A percentile compares a stretch with the other conserved stretches of the same genome.
phyloP scores from a whole-genome alignment of 2,888 invertebrate species.

The Petrophora chlorosata region DNA sequence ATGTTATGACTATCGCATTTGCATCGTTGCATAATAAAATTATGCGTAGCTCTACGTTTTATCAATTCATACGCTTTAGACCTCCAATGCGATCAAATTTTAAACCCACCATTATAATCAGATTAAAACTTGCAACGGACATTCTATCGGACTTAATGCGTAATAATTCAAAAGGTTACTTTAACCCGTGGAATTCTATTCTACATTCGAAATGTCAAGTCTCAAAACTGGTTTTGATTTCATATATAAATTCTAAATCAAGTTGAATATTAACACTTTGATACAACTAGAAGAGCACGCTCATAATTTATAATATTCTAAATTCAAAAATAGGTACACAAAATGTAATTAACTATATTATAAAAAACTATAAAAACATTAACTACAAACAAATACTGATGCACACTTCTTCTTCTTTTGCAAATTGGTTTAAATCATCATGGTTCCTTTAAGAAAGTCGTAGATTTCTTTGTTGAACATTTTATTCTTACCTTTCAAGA shows the following conservation, averaged over 20 bases:
- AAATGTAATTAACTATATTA: no score
- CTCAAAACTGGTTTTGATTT: conserved; percentile 25
- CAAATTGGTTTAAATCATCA: no score
- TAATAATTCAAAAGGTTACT: conserved; percentile 42
- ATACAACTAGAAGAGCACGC: background rate
- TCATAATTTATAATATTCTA: background rate
- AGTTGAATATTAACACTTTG: background rate
- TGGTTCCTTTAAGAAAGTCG: no score
- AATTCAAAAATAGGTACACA: no score
- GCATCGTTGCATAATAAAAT: no score
- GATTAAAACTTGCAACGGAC: conserved; percentile 51
- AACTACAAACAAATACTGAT: no score
- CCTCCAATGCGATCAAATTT: conserved; percentile 19
- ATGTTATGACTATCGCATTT: no score
- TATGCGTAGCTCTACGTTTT: no score
- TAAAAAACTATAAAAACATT: no score
- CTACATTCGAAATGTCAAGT: conserved; percentile 27
- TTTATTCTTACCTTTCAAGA: no score
- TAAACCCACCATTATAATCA: conserved; percentile 53
- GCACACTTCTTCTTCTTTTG: no score
- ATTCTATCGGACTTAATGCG: conserved; percentile 52
- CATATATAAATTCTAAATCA: conserved; percentile 17
- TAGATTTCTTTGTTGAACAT: no score
- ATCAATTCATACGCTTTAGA: background rate
- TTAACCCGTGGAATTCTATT: conserved; percentile 36